Evolutionary conservation across 1,140 invertebrate genomes (phyloP), one percentile per base, ranked within the genome.

Genomic region (Amyelois transitella): DNA sequence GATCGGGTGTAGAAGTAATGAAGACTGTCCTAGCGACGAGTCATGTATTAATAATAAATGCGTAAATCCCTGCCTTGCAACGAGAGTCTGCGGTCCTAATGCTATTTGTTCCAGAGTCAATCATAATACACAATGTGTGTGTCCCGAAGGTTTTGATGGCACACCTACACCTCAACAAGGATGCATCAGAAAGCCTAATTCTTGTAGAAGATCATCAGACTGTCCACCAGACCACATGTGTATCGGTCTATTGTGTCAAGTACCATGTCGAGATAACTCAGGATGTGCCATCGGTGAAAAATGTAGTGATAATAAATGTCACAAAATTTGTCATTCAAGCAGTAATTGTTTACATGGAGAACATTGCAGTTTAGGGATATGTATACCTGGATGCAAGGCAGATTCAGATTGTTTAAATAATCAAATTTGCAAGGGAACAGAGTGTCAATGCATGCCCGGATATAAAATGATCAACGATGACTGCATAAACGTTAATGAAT

Each of bases 91-190:
- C 80, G 96, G 96, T 10, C 92, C 94, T 1, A 97, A 97, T 82
- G 94, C 95, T 5, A 88, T 94, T 20, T 97, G 96, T 75, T 91
- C 89, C 44, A 93, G 93, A 66, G 72, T 90, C 14, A 91, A 95
- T 68, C 94, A 96, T 68, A 89, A 88, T 14, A 92, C 92, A 1
- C 87, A 90, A 18, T 97, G 96, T 76, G 90, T 91, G 47, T 97
- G 96, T 75, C 95, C 95, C 0, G 75, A 91, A 22, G 94, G 95
- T 24, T 97, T 97, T 75, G 92, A 94, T 76, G 95, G 94, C 4
- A 95, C 94, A 67, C 96, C 95, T n/a, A 94, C 93, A n/a, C 92
- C 96, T 2, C 91, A 96, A 74, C 94, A 97, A 86, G 96, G 96
- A 1, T 98, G 96, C 73, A 92, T 96, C 8, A 86, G 96, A 66